Percentiles rank a stretch among this genome's conserved stretches.
phyloP scores from a whole-genome alignment of 2,113 vertebrate genomes.

The Cyanoliseus patagonus region DNA sequence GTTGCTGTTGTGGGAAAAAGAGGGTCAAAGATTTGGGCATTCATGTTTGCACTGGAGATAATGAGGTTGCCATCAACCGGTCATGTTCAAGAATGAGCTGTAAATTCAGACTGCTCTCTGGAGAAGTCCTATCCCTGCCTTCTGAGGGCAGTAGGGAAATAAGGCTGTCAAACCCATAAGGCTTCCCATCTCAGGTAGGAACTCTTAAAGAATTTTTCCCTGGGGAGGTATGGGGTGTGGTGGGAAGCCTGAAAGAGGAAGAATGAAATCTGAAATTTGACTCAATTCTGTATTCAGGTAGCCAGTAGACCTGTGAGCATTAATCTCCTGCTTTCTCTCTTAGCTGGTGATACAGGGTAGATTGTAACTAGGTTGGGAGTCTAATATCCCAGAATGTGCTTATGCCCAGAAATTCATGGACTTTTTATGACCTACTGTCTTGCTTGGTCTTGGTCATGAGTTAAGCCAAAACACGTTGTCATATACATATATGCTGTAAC shows the following conservation, averaged over 20 bases:
- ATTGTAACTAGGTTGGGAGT: background rate
- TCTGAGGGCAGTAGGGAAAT: background rate
- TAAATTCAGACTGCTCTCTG: background rate
- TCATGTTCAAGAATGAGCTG: background rate
- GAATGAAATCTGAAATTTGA: background rate
- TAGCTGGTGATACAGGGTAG: background rate
- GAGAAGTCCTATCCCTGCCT: background rate
- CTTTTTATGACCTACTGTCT: background rate
- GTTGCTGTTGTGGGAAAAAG: background rate
- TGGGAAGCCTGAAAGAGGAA: background rate
- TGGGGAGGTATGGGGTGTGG: background rate
- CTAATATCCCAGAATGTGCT: background rate
- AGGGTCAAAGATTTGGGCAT: background rate
- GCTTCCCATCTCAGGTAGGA: background rate
- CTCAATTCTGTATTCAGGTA: background rate
- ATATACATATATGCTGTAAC: background rate
- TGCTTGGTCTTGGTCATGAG: background rate
- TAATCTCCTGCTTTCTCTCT: background rate
- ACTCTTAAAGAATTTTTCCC: background rate
- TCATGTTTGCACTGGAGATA: background rate
- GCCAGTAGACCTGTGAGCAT: background rate
- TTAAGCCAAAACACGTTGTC: background rate
- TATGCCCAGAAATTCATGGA: background rate
- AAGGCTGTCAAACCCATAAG: background rate
- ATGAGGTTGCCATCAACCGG: background rate